These are phyloP conservation scores for Galeruca laticollis DNA, from an alignment of 2,888 invertebrate species.

Conservation along the genomic window DNA sequence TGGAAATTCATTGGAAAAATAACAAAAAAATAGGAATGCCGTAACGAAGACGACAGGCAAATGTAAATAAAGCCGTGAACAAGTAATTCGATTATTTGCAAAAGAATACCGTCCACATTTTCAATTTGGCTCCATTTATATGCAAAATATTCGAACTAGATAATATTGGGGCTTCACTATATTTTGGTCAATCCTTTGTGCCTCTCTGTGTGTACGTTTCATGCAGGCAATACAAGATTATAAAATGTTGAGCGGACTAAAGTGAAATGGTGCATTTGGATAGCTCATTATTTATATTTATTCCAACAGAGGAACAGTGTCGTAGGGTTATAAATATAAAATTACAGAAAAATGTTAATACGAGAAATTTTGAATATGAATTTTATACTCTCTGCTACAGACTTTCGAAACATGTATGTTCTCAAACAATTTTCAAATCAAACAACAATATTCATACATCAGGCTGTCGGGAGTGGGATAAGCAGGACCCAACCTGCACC, in stretches of 20 bases:
- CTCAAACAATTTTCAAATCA: too few species aligned
- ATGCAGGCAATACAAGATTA: constrained; percentile 40
- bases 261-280: constrained; percentile 38
- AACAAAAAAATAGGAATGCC: constrained; percentile 41
- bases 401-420: too few species aligned
- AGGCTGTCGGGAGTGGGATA: too few species aligned
- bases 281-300: constrained; percentile 32
- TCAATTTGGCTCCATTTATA: constrained; percentile 63
- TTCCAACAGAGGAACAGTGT: not conserved
- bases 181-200: constrained; percentile 17
- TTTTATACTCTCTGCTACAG: too few species aligned
- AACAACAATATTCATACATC: too few species aligned
- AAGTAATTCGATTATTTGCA: constrained; percentile 59
- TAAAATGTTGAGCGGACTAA: constrained; percentile 43
- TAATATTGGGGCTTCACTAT: constrained; percentile 47
- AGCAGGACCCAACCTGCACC: too few species aligned
- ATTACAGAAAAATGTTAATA: not conserved
- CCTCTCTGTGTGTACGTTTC: constrained; percentile 38
- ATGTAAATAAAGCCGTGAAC: constrained; percentile 36
- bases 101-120: constrained; percentile 60
- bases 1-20: constrained; percentile 5
- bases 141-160: constrained; percentile 62
- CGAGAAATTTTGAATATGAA: too few species aligned
- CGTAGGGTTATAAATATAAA: not conserved
- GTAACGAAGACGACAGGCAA: constrained; percentile 47